Percentiles rank a stretch among this genome's conserved stretches.
Evolutionary conservation across 2,113 vertebrate genomes (phyloP).

Genomic region (Nanorana parkeri): DNA sequence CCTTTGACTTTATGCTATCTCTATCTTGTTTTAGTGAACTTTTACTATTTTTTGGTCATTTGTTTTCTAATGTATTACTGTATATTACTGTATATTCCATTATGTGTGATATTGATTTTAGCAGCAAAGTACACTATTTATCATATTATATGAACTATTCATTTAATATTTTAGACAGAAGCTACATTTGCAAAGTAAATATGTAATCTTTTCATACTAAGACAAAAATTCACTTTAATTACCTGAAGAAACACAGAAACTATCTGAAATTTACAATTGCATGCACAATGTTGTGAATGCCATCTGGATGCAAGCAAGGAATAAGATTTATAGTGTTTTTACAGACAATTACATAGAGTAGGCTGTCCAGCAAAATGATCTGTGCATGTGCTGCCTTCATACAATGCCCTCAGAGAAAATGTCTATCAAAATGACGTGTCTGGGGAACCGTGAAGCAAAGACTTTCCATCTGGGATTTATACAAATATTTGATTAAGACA

Average conservation of each 20-base stretch:
- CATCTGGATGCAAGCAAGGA: conserved; percentile 36
- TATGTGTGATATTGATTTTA: too few relatives aligned
- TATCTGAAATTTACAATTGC: background rate
- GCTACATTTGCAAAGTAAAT: background rate
- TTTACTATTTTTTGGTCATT: too few relatives aligned
- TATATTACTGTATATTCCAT: too few relatives aligned
- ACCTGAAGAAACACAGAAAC: background rate
- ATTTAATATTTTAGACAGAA: background rate
- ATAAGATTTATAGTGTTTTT: conserved; percentile 46
- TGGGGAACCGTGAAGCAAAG: conserved; percentile 49
- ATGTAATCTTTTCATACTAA: background rate
- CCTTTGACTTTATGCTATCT: too few relatives aligned
- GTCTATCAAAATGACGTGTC: conserved; percentile 51
- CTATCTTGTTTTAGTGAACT: too few relatives aligned
- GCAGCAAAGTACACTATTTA: too few relatives aligned
- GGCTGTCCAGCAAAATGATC: conserved; percentile 47
- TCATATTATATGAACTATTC: too few relatives aligned
- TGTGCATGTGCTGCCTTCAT: conserved; percentile 40
- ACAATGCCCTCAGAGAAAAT: conserved; percentile 42
- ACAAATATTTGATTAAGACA: conserved; percentile 45
- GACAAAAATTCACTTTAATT: background rate
- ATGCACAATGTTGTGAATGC: conserved; percentile 14
- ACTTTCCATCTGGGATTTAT: conserved; percentile 36
- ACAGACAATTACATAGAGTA: conserved; percentile 49
- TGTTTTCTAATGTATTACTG: too few relatives aligned